Conservation (phyloP, 2,888 invertebrate species). For the Parelbella ahira region DNA sequence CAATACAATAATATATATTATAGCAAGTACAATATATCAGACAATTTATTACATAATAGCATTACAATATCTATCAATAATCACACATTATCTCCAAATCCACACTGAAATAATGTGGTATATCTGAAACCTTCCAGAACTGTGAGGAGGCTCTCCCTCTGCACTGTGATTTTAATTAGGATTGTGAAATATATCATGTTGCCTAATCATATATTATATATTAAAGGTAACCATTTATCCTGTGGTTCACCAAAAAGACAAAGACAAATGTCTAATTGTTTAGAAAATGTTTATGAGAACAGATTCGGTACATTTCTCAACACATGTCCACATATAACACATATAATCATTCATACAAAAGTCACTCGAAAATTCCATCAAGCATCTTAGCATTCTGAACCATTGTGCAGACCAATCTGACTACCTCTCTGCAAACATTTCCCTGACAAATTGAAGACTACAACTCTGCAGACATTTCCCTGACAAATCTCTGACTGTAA, state of each 20-base stretch:
- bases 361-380: conserved; percentile 3
- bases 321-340: conserved; percentile 4
- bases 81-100: not conserved
- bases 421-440: no score
- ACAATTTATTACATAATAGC: not conserved
- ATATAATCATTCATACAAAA: no score
- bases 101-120: not conserved
- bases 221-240: conserved; percentile 10
- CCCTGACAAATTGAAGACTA: no score
- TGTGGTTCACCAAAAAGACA: conserved; percentile 16
- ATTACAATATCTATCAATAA: not conserved
- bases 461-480: no score
- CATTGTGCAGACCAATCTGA: no score
- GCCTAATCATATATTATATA: conserved; percentile 15
- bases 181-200: conserved; percentile 15
- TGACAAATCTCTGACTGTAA: no score
- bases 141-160: no score
- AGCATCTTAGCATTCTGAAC: no score
- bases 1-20: no score
- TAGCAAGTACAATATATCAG: conserved; percentile 2
- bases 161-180: no score
- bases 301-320: conserved; percentile 12
- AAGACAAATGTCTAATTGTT: conserved; percentile 20
- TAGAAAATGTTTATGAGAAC: conserved; percentile 17
- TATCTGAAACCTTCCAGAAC: not conserved